Base-by-base conservation (phyloP, 2,113 vertebrate species). In the Murina feae region DNA sequence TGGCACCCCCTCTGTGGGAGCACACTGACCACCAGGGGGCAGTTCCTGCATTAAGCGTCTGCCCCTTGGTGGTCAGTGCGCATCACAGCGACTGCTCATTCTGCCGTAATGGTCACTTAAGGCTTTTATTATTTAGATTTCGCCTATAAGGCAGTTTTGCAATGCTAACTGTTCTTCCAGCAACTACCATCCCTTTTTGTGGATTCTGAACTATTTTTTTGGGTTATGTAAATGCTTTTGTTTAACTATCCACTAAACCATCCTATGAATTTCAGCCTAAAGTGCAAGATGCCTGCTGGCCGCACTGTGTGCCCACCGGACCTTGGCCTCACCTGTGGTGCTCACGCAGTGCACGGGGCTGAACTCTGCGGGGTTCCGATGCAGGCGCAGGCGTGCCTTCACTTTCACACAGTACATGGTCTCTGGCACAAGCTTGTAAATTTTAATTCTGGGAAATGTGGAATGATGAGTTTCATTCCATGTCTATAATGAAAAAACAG, bases 381-480 rank as follows among this genome's bases (percentile, higher is more conserved):
- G 63, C 0, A 0, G 0, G 16, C 0, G 7, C 1, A 95, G 35
- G 4, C 3, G 20, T 18, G 97, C 98, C 74, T 94, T 97, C 13
- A 98, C 98, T 91, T 97, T 97, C 93, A 98, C 93, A 85, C 98
- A 98, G 0, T 98, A 98, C 2, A 95, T 97, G 16, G 97, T 98
- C 23, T 96, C 96, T 58, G 98, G 97, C 42, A 86, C 95, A 9
- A 98, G 98, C 3, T 75, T 71, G 9, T 79, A 5, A 17, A 98
- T 86, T 79, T 42, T 80, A 6, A 93, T 37, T 3, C 42, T 21
- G 13, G 93, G 44, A 89, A 96, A 84, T 3, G 37, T 18, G 13
- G 93, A 39, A 86, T 96, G 84, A 69, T 89, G 2, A 5, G 0
- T 93, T 81, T 17, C 25, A 3, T 1, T 96, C 53, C 37, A 95